A percentile compares a stretch with the other conserved stretches of the same genome.
Evolutionary conservation across 2,113 vertebrate genomes (phyloP).

Genomic region (Zosterops pallidus): DNA sequence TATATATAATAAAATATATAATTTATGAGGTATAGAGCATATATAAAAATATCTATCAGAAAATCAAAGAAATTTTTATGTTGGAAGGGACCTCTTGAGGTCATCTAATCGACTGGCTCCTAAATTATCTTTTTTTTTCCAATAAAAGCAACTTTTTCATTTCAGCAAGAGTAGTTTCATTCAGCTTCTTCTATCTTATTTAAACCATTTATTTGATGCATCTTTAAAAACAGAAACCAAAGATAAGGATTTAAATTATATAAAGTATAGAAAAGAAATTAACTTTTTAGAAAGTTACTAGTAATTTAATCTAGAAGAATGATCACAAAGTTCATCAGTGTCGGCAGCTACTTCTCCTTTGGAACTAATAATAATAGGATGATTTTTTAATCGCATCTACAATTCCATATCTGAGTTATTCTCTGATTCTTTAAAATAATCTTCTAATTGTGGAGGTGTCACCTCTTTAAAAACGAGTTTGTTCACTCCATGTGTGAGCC

Average conservation of each 20-base stretch:
- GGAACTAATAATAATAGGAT: neutral
- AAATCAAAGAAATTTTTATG: neutral
- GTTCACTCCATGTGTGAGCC: neutral
- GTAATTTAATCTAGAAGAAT: neutral
- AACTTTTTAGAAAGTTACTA: neutral
- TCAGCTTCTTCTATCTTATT: neutral
- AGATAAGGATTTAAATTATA: neutral
- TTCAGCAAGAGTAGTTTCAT: neutral
- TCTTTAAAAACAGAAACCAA: neutral
- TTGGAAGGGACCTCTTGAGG: neutral
- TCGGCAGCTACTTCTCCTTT: neutral
- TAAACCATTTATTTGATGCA: neutral
- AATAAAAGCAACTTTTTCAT: neutral
- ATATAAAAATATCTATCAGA: neutral
- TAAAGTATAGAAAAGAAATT: neutral
- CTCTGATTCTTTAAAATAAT: neutral
- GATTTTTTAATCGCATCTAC: neutral
- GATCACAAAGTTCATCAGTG: neutral
- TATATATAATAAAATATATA: neutral
- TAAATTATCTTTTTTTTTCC: neutral
- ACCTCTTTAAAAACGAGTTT: neutral
- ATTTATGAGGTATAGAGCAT: too few species aligned
- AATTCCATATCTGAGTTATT: neutral
- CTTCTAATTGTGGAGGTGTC: neutral
- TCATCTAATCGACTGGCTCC: neutral